Conservation (phyloP, 2,797 vertebrate species). For the Macrochelys suwanniensis region DNA sequence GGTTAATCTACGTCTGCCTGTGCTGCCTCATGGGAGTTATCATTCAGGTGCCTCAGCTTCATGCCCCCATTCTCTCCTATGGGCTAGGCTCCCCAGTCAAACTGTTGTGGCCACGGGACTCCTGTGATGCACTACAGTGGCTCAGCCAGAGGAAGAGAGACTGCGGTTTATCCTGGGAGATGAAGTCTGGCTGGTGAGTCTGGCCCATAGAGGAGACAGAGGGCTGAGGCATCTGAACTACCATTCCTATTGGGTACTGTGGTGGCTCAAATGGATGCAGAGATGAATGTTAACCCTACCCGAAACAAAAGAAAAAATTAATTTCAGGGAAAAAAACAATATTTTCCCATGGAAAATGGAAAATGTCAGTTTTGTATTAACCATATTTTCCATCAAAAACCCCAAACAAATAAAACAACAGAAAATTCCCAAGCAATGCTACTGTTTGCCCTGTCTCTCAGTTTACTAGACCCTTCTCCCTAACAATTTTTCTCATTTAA, state of each 20-base stretch:
- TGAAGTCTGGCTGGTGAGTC: not conserved
- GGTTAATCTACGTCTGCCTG: not conserved
- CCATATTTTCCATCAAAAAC: not conserved
- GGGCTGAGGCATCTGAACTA: not conserved
- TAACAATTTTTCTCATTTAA: not conserved
- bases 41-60: not conserved
- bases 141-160: not conserved
- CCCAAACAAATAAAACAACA: not conserved
- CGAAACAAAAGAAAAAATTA: not conserved
- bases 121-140: not conserved
- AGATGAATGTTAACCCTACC: not conserved
- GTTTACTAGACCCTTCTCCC: not conserved
- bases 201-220: not conserved
- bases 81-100: not conserved
- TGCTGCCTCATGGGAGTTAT: not conserved
- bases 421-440: not conserved
- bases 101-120: not conserved
- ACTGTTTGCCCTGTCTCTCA: not conserved
- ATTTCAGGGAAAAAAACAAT: not conserved
- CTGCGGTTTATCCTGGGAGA: not conserved
- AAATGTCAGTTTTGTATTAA: not conserved
- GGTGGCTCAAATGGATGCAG: not conserved
- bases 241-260: not conserved
- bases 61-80: not conserved
- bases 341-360: not conserved